A percentile compares a stretch with the other conserved stretches of the same genome.
phyloP scores from a whole-genome alignment of 2,888 invertebrate species.

The Hydriomena furcata region DNA sequence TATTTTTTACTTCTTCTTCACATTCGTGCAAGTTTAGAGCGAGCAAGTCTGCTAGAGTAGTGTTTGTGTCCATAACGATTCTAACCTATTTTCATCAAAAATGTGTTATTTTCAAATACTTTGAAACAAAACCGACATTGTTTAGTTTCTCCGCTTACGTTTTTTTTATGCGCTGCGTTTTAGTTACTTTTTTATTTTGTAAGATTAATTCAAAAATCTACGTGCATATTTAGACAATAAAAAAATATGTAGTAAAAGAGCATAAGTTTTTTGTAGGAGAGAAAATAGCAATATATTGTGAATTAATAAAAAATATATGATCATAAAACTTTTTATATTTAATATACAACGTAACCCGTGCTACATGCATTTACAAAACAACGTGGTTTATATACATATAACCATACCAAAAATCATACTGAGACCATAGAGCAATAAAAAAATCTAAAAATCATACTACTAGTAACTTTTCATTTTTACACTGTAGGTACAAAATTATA shows the following conservation, averaged over 20 bases:
- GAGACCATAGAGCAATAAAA: too few relatives aligned
- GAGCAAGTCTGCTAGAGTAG: slow-evolving; percentile 95
- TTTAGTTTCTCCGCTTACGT: slow-evolving; percentile 1
- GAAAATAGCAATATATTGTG: neutral
- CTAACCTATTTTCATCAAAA: slow-evolving; percentile 85
- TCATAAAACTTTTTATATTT: too few relatives aligned
- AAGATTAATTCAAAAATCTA: slow-evolving; percentile 3
- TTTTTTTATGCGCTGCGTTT: slow-evolving; percentile 3
- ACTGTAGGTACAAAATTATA: too few relatives aligned
- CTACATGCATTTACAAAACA: too few relatives aligned
- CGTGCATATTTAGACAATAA: slow-evolving; percentile 6
- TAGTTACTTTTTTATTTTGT: slow-evolving; percentile 1
- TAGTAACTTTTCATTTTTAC: too few relatives aligned
- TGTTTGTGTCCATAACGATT: slow-evolving; percentile 96
- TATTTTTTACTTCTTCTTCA: slow-evolving; percentile 98
- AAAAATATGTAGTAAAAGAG: neutral
- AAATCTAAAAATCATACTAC: too few relatives aligned
- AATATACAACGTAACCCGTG: too few relatives aligned
- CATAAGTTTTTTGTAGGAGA: neutral
- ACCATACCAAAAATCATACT: too few relatives aligned
- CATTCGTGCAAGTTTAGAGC: slow-evolving; percentile 97
- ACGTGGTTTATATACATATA: too few relatives aligned
- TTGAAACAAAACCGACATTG: neutral
- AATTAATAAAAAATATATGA: neutral
- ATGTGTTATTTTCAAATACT: neutral